Evolutionary conservation across 2,113 vertebrate genomes (phyloP).

Genomic region (Cairina moschata): DNA sequence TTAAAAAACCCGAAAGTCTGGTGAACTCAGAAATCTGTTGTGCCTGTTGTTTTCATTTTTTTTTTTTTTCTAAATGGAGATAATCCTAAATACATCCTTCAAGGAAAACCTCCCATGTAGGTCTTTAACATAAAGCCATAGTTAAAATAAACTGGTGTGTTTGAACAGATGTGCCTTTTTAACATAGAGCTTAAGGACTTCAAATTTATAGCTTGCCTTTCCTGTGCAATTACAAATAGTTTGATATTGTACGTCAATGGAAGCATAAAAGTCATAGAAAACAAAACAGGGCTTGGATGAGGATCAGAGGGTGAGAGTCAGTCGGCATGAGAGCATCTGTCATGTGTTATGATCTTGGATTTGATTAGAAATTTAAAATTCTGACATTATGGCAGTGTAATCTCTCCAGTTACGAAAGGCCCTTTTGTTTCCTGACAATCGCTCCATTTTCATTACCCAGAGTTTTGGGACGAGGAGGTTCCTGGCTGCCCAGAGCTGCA

Average conservation of each 20-base stretch:
- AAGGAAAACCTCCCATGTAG: neutral
- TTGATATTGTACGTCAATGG: neutral
- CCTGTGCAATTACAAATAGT: neutral
- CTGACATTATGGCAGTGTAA: neutral
- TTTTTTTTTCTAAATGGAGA: neutral
- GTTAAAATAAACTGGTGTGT: neutral
- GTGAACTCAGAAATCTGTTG: neutral
- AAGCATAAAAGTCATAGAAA: slow-evolving; percentile 23
- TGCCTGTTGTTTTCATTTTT: neutral
- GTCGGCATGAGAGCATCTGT: neutral
- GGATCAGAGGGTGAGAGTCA: neutral
- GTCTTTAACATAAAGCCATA: neutral
- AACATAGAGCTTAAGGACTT: neutral
- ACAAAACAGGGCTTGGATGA: slow-evolving; percentile 23
- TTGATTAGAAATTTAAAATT: slow-evolving; percentile 11
- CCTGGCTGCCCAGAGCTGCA: neutral
- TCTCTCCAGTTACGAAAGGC: neutral
- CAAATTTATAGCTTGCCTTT: neutral
- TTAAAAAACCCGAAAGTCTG: neutral
- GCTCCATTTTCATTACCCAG: neutral
- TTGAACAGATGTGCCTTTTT: slow-evolving; percentile 1
- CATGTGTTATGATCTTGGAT: neutral
- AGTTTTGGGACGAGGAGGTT: neutral
- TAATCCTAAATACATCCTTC: neutral
- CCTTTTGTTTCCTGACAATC: neutral